Conservation (phyloP, 2,888 invertebrate species). For the Drosophila setosimentum region DNA sequence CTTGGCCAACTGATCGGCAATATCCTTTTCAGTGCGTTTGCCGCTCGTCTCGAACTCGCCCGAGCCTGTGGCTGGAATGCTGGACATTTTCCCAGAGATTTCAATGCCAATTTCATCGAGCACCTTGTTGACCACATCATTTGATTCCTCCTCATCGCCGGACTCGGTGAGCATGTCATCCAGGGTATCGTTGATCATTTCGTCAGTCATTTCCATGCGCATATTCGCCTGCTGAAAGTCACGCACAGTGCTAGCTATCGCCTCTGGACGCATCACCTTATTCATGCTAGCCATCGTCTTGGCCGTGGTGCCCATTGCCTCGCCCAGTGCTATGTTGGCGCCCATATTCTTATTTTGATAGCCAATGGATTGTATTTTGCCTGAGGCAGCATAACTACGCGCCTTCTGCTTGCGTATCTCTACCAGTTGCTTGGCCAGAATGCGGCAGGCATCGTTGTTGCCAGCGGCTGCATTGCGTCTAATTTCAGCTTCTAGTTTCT, state of each 20-base stretch:
- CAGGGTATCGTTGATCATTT: conserved; percentile 96
- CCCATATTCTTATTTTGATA: conserved; percentile 96
- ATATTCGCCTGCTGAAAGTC: conserved; percentile 93
- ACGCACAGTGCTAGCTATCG: conserved; percentile 92
- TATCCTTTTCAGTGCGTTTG: conserved; percentile 88
- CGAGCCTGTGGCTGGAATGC: conserved; percentile 88
- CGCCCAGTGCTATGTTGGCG: conserved; percentile 94
- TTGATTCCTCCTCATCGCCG: conserved; percentile 95
- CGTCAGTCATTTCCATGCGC: conserved; percentile 98
- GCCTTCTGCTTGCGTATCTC: conserved; percentile 95
- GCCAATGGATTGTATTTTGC: conserved; percentile 92
- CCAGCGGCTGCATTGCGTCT: conserved; percentile 95
- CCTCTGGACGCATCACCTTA: conserved; percentile 93
- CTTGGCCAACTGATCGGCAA: conserved; percentile 90
- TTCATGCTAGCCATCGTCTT: conserved; percentile 96
- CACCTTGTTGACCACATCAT: conserved; percentile 94
- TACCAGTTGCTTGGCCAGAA: conserved; percentile 95
- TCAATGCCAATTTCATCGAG: conserved; percentile 99
- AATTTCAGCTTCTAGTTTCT: conserved; percentile 95
- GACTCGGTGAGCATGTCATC: conserved; percentile 95
- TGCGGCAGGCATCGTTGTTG: conserved; percentile 92
- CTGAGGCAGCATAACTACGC: conserved; percentile 92
- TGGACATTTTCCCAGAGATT: conserved; percentile 93
- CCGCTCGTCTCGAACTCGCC: conserved; percentile 87
- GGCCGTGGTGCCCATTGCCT: conserved; percentile 94